Base-by-base conservation (phyloP, 2,797 vertebrate species). In the Enteromius argenteus region DNA sequence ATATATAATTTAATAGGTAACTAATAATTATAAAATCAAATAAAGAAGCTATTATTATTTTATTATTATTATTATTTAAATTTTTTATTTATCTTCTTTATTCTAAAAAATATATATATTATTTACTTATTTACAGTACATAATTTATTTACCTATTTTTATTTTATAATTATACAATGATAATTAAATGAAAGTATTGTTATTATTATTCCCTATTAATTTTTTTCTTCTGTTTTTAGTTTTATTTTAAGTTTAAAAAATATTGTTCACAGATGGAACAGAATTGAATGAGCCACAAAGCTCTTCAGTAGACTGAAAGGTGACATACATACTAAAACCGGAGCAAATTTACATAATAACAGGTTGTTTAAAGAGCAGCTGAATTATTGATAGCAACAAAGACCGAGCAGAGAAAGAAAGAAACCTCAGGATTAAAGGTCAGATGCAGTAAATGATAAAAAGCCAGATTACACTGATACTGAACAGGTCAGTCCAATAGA, bases 361-460 rank as follows among this genome's bases (percentile, higher is more conserved):
- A 62, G 80, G 56, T 23, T 49, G 13, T 44, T 81, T 72, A 37
- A 81, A 81, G 56, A 64, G 73, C 80, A 81, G 6, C 30, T 81
- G 80, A 73, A 73, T 62, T 81, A 73, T 73, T 73, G 42, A 73
- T 58, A 32, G 72, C 49, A 49, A 37, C 7, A 21, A 81, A 81
- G 39, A 81, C 69, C 6, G 0, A 11, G 69, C 27, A 19, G 42
- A 46, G 42, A 72, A 72, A 49, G n/a, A 49, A 37, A 51, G 51
- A 56, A 13, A 14, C 5, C 5, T 1, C 23, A 46, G 53, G 67
- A 42, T n/a, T 60, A n/a, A 72, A 81, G 68, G 68, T 72, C 51
- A 81, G 27, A 64, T 30, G 8, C 5, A n/a, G 56, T 62, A 19
- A 44, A 23, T 73, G 11, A 11, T 62, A 46, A 62, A 73, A 62